Evolutionary conservation across 1,140 invertebrate species (phyloP), one percentile per base, ranked within the genome.

Genomic region (Aphaenogaster ashmeadi): DNA sequence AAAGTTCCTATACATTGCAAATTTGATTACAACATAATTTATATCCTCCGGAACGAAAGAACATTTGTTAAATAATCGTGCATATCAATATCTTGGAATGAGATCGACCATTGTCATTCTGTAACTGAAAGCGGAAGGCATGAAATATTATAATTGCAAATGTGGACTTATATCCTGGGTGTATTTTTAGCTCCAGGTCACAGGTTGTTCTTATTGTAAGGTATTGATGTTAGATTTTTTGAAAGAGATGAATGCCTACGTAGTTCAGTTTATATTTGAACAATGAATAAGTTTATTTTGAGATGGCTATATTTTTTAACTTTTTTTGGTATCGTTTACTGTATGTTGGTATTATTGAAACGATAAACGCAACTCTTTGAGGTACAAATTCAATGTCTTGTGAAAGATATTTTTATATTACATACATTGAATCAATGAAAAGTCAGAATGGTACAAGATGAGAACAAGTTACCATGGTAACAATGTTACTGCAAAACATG

Each of bases 401-500:
- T 41, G 56, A 78, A 41, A 78, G 15, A 44, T 62, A 62, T 60
- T 47, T 44, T 78, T 62, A 27, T 21, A 8, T 62, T 60, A 41
- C 13, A 27, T n/a, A 77, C 13, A 58, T 38, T 41, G 52, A 38
- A 78, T 62, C 8, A 41, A 33, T n/a, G 36, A 81, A 71, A 54
- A 60, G 58, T 84, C 69, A 50, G 36, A 81, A 41, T 71, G 27
- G 72, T 78, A 58, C 72, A 66, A 52, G 33, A 60, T 15, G 54
- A 88, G 62, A 90, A 18, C 71, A 62, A 86, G 87, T 86, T 91
- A 90, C 89, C 89, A 90, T 91, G 89, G 90, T 90, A 88, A 91
- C 89, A 79, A 91, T 90, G 89, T 91, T 91, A 91, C 90, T 91
- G 90, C 89, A 60, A 90, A 87, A 88, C 84, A 72, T 83, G 69